Base-by-base conservation (phyloP, 2,113 vertebrate species). In the Arenaria interpres region DNA sequence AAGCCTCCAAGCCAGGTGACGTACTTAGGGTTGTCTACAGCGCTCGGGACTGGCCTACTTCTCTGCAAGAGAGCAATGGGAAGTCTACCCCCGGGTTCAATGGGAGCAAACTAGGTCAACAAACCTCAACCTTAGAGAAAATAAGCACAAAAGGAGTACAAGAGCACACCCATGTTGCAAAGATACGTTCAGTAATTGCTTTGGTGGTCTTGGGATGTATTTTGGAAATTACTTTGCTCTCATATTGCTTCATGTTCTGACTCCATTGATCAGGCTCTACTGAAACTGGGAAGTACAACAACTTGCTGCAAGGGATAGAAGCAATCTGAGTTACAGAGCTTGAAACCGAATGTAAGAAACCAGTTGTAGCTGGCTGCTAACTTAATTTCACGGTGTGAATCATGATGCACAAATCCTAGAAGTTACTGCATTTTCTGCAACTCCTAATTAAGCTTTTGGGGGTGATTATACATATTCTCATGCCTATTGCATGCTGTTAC, bases 401-500 rank as follows among this genome's bases (percentile, higher is more conserved):
- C 56, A 68, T 6, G 23, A 81, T 12, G 68, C 28, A 23, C 25
- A 89, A 89, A 56, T 59, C 33, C 45, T 67, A 27, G 51, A 89
- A 79, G 73, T 30, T 74, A 75, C n/a, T 69, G 43, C 21, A 8
- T 41, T 67, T 76, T 76, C 67, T 80, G 28, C 41, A 56, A 22
- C 27, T 86, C 73, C 46, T 85, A 89, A 78, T 93, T 79, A 96
- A 88, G 59, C 72, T 93, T 95, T 88, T 63, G 28, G 45, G 78
- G 33, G 21, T 39, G 56, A 72, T 95, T 73, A 85, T 32, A 62
- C 22, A 46, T 28, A 64, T 5, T 32, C 30, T 83, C n/a, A 48
- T 7, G 10, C 30, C 21, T 91, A 45, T 19, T 82, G 37, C 12
- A 10, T 33, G 66, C 20, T 75, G 30, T 21, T 88, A 88, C 5